Conservation (phyloP, 2,888 invertebrate species). For the Patella depressa region DNA sequence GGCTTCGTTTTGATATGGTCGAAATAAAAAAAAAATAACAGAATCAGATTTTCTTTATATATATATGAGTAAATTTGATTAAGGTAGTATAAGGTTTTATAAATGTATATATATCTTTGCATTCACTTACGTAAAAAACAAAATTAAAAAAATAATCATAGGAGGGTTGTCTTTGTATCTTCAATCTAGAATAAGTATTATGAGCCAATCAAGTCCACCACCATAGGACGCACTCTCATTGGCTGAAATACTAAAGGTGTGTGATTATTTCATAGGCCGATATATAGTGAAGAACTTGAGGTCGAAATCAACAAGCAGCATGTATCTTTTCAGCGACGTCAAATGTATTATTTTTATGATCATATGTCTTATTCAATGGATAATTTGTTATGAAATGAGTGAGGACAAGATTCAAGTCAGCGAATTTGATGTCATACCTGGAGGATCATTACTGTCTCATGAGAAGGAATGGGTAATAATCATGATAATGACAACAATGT, state of each 20-base stretch:
- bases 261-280: conserved; percentile 3
- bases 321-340: background rate
- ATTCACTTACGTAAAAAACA: too few species aligned
- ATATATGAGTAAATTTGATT: too few species aligned
- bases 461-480: conserved; percentile 37
- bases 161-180: too few species aligned
- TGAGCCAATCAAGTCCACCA: too few species aligned
- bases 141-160: too few species aligned
- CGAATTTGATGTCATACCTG: conserved; percentile 37
- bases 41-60: too few species aligned
- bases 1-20: too few species aligned
- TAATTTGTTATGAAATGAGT: background rate
- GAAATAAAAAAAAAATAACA: too few species aligned
- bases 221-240: background rate
- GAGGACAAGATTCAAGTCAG: conserved; percentile 27
- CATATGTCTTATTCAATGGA: background rate
- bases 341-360: background rate
- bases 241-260: background rate
- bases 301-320: background rate
- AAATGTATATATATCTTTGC: too few species aligned
- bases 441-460: conserved; percentile 23
- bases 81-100: too few species aligned
- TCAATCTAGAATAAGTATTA: too few species aligned
- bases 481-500: background rate
- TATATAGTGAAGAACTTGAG: background rate